These are phyloP conservation scores for Brachionus manjavacas DNA, from an alignment of 1,140 invertebrate species.

Conservation along the genomic window DNA sequence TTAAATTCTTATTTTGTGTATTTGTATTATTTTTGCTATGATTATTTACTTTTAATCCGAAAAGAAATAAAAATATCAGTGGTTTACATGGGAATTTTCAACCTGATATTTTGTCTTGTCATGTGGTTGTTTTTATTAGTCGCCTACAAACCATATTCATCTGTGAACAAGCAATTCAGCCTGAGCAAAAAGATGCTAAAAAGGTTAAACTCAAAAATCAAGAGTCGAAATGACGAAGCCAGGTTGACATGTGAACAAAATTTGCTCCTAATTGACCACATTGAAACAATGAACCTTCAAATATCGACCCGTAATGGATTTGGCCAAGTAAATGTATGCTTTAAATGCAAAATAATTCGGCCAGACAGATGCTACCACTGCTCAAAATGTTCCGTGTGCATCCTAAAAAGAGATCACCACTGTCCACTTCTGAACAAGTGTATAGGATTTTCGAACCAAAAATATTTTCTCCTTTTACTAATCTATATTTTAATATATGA, in stretches of 20 bases:
- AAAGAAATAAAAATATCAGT: neutral
- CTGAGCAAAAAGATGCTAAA: neutral
- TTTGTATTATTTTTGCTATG: neutral
- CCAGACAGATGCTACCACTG: conserved; percentile 1
- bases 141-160: neutral
- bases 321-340: neutral
- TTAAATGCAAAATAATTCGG: neutral
- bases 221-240: neutral
- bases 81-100: neutral
- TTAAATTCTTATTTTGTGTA: conserved; percentile 19
- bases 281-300: neutral
- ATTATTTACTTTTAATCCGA: neutral
- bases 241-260: neutral
- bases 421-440: conserved; percentile 14
- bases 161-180: neutral
- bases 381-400: conserved; percentile 8
- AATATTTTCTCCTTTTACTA: neutral
- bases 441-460: neutral
- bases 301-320: neutral
- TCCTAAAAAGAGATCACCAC: neutral
- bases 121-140: neutral
- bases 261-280: neutral
- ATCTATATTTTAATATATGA: neutral
- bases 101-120: neutral
- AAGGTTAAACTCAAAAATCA: neutral